Conservation (phyloP, 2,888 invertebrate species). For the Hemistola chrysoprasaria region DNA sequence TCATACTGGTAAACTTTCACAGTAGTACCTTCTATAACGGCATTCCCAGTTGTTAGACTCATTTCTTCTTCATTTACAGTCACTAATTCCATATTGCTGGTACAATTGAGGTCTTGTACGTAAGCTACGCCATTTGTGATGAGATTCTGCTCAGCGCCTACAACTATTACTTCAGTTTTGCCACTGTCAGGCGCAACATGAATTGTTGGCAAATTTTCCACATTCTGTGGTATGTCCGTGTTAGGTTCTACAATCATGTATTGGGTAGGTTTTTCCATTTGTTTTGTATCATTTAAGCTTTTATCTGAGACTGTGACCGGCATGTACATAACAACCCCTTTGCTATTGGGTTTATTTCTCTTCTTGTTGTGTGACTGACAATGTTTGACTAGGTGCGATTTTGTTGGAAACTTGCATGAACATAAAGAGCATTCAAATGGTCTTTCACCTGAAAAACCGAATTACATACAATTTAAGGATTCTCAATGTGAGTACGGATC, state of each 20-base stretch:
- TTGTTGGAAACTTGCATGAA: constrained; percentile 52
- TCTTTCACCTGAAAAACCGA: constrained; percentile 55
- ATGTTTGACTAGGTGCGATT: constrained; percentile 58
- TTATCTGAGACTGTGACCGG: constrained; percentile 12
- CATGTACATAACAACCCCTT: constrained; percentile 30
- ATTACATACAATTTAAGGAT: too few relatives aligned
- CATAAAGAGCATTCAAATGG: constrained; percentile 66
- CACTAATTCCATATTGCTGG: constrained; percentile 51
- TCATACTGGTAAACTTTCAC: constrained; percentile 59
- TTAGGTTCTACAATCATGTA: background rate
- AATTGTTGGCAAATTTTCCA: constrained; percentile 26
- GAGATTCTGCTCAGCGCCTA: constrained; percentile 43
- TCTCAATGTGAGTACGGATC: too few relatives aligned
- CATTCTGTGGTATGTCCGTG: constrained; percentile 10
- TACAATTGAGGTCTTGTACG: constrained; percentile 35
- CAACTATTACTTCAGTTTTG: constrained; percentile 49
- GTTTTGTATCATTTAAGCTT: background rate
- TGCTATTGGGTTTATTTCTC: constrained; percentile 36
- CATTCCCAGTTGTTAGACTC: constrained; percentile 42
- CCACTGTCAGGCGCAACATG: constrained; percentile 44
- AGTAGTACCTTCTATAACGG: constrained; percentile 44
- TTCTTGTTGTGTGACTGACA: constrained; percentile 46
- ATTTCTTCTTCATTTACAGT: constrained; percentile 53
- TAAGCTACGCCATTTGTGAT: constrained; percentile 36
- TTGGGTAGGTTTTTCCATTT: constrained; percentile 17